phyloP scores from a whole-genome alignment of 2,888 invertebrate genomes.

The Aquatica leii region DNA sequence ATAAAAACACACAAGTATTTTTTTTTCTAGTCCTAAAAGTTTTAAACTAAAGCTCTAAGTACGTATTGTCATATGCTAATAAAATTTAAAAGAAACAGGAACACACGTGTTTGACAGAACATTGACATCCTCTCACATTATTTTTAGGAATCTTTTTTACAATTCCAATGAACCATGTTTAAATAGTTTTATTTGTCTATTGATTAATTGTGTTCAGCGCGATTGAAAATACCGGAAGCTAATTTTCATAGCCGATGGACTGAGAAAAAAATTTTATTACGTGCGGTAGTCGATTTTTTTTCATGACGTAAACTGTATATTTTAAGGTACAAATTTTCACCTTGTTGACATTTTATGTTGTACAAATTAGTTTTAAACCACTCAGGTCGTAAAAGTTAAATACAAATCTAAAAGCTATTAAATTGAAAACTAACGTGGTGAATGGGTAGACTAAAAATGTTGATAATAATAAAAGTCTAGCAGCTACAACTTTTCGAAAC shows the following conservation, averaged over 20 bases:
- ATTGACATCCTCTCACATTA: conserved; percentile 1
- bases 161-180: no score
- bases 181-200: no score
- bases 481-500: conserved; percentile 4
- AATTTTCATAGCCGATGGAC: background rate
- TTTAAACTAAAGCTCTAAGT: background rate
- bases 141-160: background rate
- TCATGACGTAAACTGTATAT: conserved; percentile 5
- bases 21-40: background rate
- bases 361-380: conserved; percentile 14
- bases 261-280: conserved; percentile 3
- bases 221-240: no score
- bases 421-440: conserved; percentile 6
- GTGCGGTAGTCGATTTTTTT: background rate
- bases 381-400: conserved; percentile 10
- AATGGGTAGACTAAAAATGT: conserved; percentile 9
- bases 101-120: conserved; percentile 11
- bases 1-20: conserved; percentile 10
- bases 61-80: background rate
- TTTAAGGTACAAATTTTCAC: conserved; percentile 1
- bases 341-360: conserved; percentile 4
- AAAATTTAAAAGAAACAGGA: background rate
- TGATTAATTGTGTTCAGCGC: no score
- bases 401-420: conserved; percentile 9
- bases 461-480: conserved; percentile 6